Evolutionary conservation across 1,140 invertebrate genomes (phyloP).

Genomic region (Leptoteleia sp.): DNA sequence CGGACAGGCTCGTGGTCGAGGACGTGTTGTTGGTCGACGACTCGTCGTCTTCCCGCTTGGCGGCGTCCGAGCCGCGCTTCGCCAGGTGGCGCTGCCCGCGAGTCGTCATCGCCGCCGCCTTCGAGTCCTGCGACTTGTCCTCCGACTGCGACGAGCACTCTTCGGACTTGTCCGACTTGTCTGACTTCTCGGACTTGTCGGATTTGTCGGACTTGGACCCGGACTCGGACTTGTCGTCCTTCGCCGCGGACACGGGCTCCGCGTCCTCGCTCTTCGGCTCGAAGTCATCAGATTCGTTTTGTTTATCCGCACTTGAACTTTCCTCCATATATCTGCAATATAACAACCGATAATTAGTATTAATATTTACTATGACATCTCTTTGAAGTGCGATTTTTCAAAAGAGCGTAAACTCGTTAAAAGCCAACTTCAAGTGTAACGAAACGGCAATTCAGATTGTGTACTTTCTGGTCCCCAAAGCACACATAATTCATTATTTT

Average conservation of each 20-base stretch:
- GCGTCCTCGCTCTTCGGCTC: slow-evolving; percentile 67
- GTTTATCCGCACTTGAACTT: slow-evolving; percentile 71
- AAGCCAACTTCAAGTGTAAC: too few species aligned
- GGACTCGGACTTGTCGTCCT: slow-evolving; percentile 55
- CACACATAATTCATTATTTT: too few species aligned
- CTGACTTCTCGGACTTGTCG: too few species aligned
- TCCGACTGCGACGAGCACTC: slow-evolving; percentile 47
- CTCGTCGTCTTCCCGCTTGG: slow-evolving; percentile 66
- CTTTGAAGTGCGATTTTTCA: too few species aligned
- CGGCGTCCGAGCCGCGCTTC: slow-evolving; percentile 35
- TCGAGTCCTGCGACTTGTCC: slow-evolving; percentile 32
- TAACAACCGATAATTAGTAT: too few species aligned
- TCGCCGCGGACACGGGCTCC: slow-evolving; percentile 47
- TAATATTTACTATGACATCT: too few species aligned
- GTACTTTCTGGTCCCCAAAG: too few species aligned
- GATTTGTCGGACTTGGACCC: slow-evolving; percentile 45
- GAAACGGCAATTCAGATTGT: too few species aligned
- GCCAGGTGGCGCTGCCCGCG: slow-evolving; percentile 17
- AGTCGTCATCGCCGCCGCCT: slow-evolving; percentile 33
- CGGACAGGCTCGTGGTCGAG: slow-evolving; percentile 74
- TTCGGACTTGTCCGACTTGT: too few species aligned
- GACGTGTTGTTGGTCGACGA: slow-evolving; percentile 69
- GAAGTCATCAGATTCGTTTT: slow-evolving; percentile 73
- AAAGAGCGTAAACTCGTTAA: too few species aligned
- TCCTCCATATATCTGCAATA: slow-evolving; percentile 77